A percentile compares a stretch with the other conserved stretches of the same genome.
Evolutionary conservation across 2,113 vertebrate species (phyloP).

Genomic region (Okapia johnstoni): DNA sequence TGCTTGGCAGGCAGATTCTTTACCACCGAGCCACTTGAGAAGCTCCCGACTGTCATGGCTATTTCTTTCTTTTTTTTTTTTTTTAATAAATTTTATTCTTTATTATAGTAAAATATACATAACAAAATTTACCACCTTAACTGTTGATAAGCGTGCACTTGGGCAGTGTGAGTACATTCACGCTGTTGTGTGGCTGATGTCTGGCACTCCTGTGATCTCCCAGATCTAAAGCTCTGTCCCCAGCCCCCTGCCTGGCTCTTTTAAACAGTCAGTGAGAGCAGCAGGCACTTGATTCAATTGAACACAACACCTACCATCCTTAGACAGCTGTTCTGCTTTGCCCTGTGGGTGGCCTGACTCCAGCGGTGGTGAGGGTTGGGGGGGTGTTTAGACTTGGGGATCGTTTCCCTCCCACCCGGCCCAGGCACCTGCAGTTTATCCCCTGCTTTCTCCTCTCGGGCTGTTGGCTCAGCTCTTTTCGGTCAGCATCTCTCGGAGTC

Average conservation of each 20-base stretch:
- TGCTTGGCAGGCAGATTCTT: background rate
- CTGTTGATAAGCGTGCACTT: rapidly evolving
- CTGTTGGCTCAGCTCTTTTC: background rate
- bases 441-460: background rate
- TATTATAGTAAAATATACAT: background rate
- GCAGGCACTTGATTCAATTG: too few species aligned
- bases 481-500: rapidly evolving
- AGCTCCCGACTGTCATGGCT: background rate
- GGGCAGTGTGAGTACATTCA: rapidly evolving
- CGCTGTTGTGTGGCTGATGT: rapidly evolving
- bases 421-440: rapidly evolving
- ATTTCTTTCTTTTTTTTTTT: background rate
- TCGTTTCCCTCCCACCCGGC: rapidly evolving
- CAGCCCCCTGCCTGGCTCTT: background rate
- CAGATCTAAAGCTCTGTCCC: background rate
- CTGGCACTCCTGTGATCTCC: background rate
- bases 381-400: rapidly evolving
- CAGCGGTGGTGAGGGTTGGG: too few species aligned
- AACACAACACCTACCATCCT: rapidly evolving
- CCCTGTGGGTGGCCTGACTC: background rate
- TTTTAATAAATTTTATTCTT: background rate
- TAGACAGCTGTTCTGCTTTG: background rate
- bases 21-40: background rate
- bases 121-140: background rate
- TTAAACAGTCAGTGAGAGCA: background rate